Evolutionary conservation across 2,888 invertebrate species (phyloP).

Genomic region (Catocala sponsa): DNA sequence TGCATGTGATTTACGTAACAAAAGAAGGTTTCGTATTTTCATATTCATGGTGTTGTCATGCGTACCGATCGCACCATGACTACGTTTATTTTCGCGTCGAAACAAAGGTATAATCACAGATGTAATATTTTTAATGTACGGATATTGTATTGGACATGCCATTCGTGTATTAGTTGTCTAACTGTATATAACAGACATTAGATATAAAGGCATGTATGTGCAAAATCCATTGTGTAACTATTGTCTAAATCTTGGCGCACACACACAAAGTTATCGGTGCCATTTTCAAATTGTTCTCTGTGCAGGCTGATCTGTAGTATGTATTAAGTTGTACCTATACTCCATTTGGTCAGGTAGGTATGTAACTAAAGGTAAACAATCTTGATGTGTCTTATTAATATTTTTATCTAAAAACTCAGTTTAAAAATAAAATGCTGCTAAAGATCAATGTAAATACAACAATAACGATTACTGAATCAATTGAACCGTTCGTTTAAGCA

Average conservation of each 20-base stretch:
- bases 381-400: too few relatives aligned
- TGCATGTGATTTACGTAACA: constrained; percentile 48
- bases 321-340: too few relatives aligned
- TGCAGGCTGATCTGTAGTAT: too few relatives aligned
- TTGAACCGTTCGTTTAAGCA: too few relatives aligned
- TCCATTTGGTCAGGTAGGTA: too few relatives aligned
- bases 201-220: background rate
- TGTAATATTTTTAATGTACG: constrained; percentile 8
- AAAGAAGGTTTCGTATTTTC: constrained; percentile 47
- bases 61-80: constrained; percentile 16
- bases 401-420: too few relatives aligned
- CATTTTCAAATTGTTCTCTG: background rate
- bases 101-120: constrained; percentile 13
- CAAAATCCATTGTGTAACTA: constrained; percentile 1
- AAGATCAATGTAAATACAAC: too few relatives aligned
- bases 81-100: constrained; percentile 20
- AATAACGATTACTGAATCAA: too few relatives aligned
- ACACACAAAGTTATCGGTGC: background rate
- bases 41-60: constrained; percentile 49
- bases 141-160: constrained; percentile 4
- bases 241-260: background rate
- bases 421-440: too few relatives aligned
- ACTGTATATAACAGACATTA: background rate
- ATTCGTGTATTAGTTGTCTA: background rate
- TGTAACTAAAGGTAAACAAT: too few relatives aligned